A percentile compares a stretch with the other conserved stretches of the same genome.
phyloP scores from a whole-genome alignment of 2,888 invertebrate genomes.

The Drosophila algonquin region DNA sequence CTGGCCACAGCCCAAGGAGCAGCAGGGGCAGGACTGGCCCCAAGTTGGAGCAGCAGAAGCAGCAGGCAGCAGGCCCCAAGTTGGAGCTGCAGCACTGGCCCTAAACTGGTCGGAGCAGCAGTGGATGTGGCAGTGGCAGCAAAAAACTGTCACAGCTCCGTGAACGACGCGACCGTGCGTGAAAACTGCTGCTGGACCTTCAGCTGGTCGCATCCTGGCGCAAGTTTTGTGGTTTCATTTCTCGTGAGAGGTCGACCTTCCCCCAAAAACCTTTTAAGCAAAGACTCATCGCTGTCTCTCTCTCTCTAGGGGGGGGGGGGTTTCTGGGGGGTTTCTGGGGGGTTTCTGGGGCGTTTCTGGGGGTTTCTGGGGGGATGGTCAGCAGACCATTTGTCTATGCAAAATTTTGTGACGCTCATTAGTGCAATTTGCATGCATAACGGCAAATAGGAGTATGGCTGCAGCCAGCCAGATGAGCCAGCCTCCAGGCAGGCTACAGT shows the following conservation, averaged over 20 bases:
- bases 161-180: constrained; percentile 62
- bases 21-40: no score
- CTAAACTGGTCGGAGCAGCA: constrained; percentile 10
- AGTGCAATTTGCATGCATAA: constrained; percentile 79
- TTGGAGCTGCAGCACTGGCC: no score
- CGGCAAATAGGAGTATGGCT: constrained; percentile 63
- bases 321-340: no score
- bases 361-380: no score
- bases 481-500: constrained; percentile 28
- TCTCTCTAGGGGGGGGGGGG: neutral
- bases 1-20: constrained; percentile 3
- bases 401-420: constrained; percentile 74
- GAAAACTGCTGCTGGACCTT: constrained; percentile 52
- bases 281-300: constrained; percentile 3
- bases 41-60: constrained; percentile 16
- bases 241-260: constrained; percentile 44
- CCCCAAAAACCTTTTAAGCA: constrained; percentile 35
- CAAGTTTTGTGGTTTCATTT: constrained; percentile 35
- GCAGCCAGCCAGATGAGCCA: constrained; percentile 49
- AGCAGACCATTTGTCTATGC: constrained; percentile 68
- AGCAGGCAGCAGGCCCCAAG: constrained; percentile 5
- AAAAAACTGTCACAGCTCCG: constrained; percentile 50
- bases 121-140: constrained; percentile 16
- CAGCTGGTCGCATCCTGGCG: constrained; percentile 21
- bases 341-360: no score